phyloP scores from a whole-genome alignment of 2,113 vertebrate species.

The Crotophaga sulcirostris region DNA sequence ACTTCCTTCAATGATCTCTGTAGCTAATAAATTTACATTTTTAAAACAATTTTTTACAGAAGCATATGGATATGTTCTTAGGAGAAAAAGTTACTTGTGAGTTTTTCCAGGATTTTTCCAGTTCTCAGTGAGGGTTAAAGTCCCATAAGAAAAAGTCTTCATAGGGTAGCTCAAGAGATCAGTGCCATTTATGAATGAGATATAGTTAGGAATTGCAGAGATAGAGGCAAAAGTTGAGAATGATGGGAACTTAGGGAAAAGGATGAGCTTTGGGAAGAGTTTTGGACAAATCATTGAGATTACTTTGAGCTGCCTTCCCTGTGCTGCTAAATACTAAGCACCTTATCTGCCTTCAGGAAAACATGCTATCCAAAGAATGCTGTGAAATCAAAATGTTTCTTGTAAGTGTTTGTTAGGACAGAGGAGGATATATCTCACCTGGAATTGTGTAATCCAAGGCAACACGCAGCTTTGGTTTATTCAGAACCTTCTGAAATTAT shows the following conservation, averaged over 20 bases:
- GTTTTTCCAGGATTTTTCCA: not conserved
- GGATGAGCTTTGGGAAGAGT: not conserved
- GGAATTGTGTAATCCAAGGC: slow-evolving; percentile 2
- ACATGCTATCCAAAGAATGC: not conserved
- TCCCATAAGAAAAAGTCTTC: not conserved
- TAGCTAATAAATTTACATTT: not conserved
- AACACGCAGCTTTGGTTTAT: not conserved
- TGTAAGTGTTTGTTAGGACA: not conserved
- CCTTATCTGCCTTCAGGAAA: not conserved
- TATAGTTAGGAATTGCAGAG: not conserved
- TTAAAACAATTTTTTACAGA: not conserved
- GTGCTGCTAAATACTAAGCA: not conserved
- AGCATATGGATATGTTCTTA: not conserved
- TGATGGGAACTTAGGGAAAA: not conserved
- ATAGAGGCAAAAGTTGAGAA: not conserved
- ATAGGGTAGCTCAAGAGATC: not conserved
- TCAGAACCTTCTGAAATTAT: not conserved
- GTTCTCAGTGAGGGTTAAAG: not conserved
- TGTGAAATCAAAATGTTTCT: not conserved
- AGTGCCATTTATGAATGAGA: not conserved
- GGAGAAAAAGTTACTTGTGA: not conserved
- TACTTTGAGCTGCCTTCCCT: not conserved
- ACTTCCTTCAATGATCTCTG: not conserved
- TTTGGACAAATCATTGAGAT: not conserved
- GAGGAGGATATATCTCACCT: not conserved